Conservation (phyloP, 1,140 invertebrate species). For the Trachymyrmex septentrionalis region DNA sequence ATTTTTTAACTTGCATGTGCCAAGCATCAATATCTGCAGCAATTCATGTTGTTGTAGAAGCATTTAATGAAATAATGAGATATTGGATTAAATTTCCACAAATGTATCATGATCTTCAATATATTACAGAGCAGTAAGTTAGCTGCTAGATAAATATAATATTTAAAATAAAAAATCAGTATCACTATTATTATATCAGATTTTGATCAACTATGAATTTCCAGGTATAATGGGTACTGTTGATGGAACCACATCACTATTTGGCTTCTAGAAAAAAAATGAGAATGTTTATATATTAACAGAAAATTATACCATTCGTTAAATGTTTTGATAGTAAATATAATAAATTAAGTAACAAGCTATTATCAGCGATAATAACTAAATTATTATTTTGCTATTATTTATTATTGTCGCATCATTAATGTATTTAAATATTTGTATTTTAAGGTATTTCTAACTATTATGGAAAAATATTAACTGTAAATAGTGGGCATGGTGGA, state of each 20-base stretch:
- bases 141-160: not conserved
- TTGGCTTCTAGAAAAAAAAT: not conserved
- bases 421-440: not conserved
- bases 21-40: constrained; percentile 17
- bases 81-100: constrained; percentile 24
- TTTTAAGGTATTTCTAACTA: not conserved
- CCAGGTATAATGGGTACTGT: constrained; percentile 1
- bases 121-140: not conserved
- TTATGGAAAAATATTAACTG: constrained; percentile 12
- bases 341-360: not conserved
- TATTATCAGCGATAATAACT: constrained; percentile 4
- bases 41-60: not conserved
- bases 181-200: constrained; percentile 8
- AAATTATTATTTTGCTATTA: constrained; percentile 19
- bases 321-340: constrained; percentile 9
- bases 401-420: not conserved
- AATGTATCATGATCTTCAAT: not conserved
- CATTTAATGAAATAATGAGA: constrained; percentile 1
- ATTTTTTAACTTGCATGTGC: constrained; percentile 10
- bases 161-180: constrained; percentile 5
- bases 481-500: not conserved
- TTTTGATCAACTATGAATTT: constrained; percentile 5
- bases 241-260: constrained; percentile 3
- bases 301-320: not conserved
- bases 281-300: constrained; percentile 11